Conservation (phyloP, 64 coral and sea anemone genomes). For the Porites australiensis region DNA sequence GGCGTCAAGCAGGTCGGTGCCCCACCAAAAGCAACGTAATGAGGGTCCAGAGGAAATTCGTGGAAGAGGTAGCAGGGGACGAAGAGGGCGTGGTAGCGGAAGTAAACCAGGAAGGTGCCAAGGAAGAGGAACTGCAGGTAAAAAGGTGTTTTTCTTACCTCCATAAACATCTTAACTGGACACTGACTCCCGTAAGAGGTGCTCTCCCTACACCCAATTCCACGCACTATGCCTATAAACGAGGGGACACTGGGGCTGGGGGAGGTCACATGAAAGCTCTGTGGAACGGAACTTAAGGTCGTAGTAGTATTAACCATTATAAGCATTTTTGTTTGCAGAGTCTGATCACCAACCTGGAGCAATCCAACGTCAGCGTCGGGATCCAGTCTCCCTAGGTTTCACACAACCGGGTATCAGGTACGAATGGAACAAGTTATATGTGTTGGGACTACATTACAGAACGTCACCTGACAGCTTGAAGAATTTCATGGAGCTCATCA, state of each 20-base stretch:
- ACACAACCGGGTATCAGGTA: constrained; percentile 16
- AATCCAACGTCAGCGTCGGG: neutral
- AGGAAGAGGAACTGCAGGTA: constrained; percentile 25
- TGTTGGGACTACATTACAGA: constrained; percentile 1
- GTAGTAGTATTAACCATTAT: too few relatives aligned
- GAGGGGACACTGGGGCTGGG: too few relatives aligned
- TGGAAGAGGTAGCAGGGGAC: neutral
- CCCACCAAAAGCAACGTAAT: neutral
- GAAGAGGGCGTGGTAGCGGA: neutral
- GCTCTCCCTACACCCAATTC: too few relatives aligned
- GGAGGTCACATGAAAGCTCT: too few relatives aligned
- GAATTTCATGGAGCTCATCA: constrained; percentile 20
- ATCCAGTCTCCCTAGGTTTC: constrained; percentile 17
- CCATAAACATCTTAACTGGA: neutral
- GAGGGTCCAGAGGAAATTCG: neutral
- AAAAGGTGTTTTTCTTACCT: neutral
- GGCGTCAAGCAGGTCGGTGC: neutral
- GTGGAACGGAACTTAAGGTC: too few relatives aligned
- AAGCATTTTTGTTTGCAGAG: neutral
- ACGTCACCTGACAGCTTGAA: neutral
- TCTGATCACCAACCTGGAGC: neutral
- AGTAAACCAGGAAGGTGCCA: neutral
- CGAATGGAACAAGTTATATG: constrained; percentile 16
- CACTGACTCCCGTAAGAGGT: too few relatives aligned
- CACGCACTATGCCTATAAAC: too few relatives aligned